These are phyloP conservation scores for Dendrolimus pini DNA, from an alignment of 2,888 invertebrate genomes.

Conservation along the genomic window DNA sequence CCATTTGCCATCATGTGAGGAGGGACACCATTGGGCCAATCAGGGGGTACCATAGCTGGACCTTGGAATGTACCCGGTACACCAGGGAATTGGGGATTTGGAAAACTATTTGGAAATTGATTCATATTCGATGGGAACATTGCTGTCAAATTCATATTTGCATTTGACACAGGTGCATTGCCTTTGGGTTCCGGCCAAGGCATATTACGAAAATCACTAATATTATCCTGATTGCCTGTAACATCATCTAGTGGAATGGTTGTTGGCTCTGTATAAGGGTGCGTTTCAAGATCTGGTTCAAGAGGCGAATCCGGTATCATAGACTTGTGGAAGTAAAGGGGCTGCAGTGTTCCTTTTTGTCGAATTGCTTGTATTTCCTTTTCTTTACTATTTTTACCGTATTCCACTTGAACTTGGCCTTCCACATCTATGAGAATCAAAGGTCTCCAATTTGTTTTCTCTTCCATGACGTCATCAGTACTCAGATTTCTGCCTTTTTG, in stretches of 20 bases:
- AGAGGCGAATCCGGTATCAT: constrained; percentile 91
- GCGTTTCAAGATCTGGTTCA: constrained; percentile 91
- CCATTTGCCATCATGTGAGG: constrained; percentile 52
- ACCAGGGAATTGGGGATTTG: constrained; percentile 61
- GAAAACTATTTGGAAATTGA: constrained; percentile 63
- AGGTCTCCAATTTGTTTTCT: constrained; percentile 85
- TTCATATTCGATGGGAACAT: constrained; percentile 65
- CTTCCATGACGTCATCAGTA: constrained; percentile 88
- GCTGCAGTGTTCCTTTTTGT: constrained; percentile 89
- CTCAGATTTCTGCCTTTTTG: constrained; percentile 85
- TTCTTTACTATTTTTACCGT: constrained; percentile 90
- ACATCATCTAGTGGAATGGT: constrained; percentile 93
- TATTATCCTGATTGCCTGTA: constrained; percentile 87
- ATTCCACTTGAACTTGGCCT: constrained; percentile 79
- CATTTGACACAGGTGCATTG: constrained; percentile 59
- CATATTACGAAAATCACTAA: constrained; percentile 85
- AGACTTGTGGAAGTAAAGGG: constrained; percentile 86
- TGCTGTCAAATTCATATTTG: constrained; percentile 47
- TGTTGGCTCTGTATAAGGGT: constrained; percentile 85
- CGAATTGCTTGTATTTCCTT: constrained; percentile 91
- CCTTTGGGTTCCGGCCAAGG: constrained; percentile 92
- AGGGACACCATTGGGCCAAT: constrained; percentile 60
- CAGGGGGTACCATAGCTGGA: constrained; percentile 49
- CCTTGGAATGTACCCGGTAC: constrained; percentile 62
- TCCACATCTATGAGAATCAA: constrained; percentile 82